Evolutionary conservation across 2,797 vertebrate species (phyloP), one percentile per base, ranked within the genome.

Genomic region (Enteromius radiatus): DNA sequence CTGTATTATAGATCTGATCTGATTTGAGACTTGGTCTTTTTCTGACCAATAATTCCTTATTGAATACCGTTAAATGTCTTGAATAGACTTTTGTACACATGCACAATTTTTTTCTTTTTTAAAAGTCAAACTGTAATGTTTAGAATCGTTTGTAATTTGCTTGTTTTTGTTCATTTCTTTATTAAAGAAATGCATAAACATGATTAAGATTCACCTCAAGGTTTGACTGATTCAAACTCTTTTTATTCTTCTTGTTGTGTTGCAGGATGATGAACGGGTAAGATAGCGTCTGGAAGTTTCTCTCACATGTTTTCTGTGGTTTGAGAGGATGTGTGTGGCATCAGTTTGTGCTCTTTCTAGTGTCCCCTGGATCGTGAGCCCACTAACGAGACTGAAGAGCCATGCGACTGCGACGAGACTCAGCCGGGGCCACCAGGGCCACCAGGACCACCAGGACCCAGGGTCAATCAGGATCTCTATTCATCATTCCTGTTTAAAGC

Each of bases 201-300:
- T 33, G 33, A 3, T 33, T 33, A 33, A 33, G 33, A 33, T 33
- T 4, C 33, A 33, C 33, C 33, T 33, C 33, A 33, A 33, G 33
- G 3, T 33, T 33, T 31, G 3, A 31, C 31, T 33, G 33, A 33
- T 33, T 33, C 33, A 0, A 4, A 33, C 33, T 33, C 3, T 3
- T 33, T 33, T 33, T 33, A 33, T 33, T 33, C 33, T 33, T 33
- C 33, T 33, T 33, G 33, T 33, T 33, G 33, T 33, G 33, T 43
- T 23, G 15, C 90, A 96, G 95, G 92, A 96, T 81, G 95, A 96
- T 89, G 93, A 95, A 52, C 93, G 95, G 93, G 95, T 96, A 88
- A 92, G 95, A 89, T 64, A 41, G 23, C 7, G 38, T 43, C 56
- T 56, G 8, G 19, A 6, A 41, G 14, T 28, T 28, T 26, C 41